phyloP scores from a whole-genome alignment of 2,797 vertebrate species.

The Cryptoprocta ferox region DNA sequence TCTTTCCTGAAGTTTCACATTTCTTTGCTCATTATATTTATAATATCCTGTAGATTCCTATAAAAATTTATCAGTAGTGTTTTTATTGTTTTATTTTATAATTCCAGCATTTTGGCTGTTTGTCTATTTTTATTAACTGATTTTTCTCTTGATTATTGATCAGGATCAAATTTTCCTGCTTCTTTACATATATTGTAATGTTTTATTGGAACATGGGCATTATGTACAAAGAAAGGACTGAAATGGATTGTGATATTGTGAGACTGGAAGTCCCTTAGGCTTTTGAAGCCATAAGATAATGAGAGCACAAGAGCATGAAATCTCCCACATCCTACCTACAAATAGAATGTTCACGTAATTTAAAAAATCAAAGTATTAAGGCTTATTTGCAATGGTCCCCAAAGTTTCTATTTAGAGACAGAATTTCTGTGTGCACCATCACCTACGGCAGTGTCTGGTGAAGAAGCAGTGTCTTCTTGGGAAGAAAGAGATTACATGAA shows the following conservation, averaged over 20 bases:
- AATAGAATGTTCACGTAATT: background rate
- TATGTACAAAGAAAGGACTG: background rate
- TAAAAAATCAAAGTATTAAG: background rate
- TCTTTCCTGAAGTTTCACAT: background rate
- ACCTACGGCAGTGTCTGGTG: background rate
- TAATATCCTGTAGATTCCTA: background rate
- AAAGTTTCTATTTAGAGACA: background rate
- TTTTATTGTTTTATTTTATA: background rate
- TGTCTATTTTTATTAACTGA: background rate
- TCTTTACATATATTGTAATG: background rate
- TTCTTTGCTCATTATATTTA: background rate
- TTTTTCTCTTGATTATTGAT: background rate
- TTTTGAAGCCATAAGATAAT: background rate
- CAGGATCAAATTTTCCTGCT: background rate
- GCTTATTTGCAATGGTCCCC: background rate
- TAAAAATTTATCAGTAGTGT: background rate
- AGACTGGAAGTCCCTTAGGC: background rate
- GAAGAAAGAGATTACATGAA: background rate
- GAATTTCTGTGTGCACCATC: background rate
- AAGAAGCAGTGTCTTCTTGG: background rate
- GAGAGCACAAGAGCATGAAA: background rate
- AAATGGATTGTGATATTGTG: background rate
- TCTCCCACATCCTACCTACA: background rate
- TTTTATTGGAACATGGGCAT: background rate
- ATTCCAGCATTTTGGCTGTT: background rate